Evolutionary conservation across 2,888 invertebrate genomes (phyloP).

Genomic region (Andrena chrysosceles): DNA sequence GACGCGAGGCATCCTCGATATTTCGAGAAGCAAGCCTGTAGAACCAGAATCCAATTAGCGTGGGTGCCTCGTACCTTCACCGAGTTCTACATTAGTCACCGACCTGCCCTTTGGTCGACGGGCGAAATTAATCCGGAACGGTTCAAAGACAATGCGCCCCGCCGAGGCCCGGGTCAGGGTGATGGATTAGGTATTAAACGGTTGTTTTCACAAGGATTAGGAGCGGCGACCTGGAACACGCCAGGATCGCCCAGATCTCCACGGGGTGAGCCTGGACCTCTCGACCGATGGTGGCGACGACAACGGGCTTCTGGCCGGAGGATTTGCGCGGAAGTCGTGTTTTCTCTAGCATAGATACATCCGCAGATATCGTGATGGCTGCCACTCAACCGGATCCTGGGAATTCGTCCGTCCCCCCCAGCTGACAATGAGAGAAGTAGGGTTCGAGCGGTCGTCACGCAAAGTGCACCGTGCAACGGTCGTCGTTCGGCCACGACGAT

Average conservation of each 20-base stretch:
- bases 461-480: conserved; percentile 47
- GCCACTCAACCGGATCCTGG: conserved; percentile 61
- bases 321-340: conserved; percentile 67
- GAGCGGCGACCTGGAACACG: conserved; percentile 50
- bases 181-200: conserved; percentile 82
- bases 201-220: conserved; percentile 83
- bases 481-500: conserved; percentile 29
- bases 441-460: conserved; percentile 56
- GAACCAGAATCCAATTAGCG: conserved; percentile 77
- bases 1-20: conserved; percentile 2
- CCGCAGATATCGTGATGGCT: conserved; percentile 52
- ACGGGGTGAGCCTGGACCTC: conserved; percentile 15
- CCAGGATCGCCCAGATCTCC: conserved; percentile 18
- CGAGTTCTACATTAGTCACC: conserved; percentile 70
- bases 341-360: conserved; percentile 61
- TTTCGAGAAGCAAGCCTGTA: conserved; percentile 18
- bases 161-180: conserved; percentile 48
- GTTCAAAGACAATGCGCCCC: conserved; percentile 70
- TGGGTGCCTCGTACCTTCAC: conserved; percentile 64
- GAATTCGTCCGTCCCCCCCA: conserved; percentile 53
- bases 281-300: conserved; percentile 35
- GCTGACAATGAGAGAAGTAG: conserved; percentile 57
- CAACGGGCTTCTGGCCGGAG: background rate
- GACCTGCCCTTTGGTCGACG: conserved; percentile 59
- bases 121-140: conserved; percentile 73